Conservation (phyloP, 2,888 invertebrate species). For the Anodontia alba region DNA sequence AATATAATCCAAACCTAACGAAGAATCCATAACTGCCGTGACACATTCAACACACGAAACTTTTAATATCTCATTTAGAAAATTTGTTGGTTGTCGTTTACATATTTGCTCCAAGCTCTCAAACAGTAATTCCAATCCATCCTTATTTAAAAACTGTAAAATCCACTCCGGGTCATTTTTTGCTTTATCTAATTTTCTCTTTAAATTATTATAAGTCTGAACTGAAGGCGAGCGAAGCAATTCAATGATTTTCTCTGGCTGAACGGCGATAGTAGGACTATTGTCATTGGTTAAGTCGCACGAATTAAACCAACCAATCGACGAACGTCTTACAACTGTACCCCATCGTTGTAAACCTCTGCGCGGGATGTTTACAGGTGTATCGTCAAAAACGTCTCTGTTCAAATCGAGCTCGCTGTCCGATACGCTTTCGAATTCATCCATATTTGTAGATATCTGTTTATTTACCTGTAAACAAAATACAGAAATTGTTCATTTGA, state of each 20-base stretch:
- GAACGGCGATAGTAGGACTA: slow-evolving; percentile 43
- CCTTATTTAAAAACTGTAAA: slow-evolving; percentile 69
- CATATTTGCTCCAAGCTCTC: slow-evolving; percentile 73
- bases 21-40: slow-evolving; percentile 91
- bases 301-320: slow-evolving; percentile 67
- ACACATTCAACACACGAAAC: slow-evolving; percentile 75
- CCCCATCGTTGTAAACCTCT: slow-evolving; percentile 57
- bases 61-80: slow-evolving; percentile 74
- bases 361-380: slow-evolving; percentile 46
- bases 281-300: slow-evolving; percentile 47
- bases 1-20: slow-evolving; percentile 97
- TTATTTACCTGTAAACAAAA: slow-evolving; percentile 12
- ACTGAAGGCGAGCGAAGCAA: slow-evolving; percentile 67
- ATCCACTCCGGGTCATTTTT: slow-evolving; percentile 73
- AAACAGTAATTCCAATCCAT: slow-evolving; percentile 77
- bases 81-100: slow-evolving; percentile 61
- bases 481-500: too few relatives aligned
- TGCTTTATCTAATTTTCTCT: slow-evolving; percentile 65
- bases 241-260: slow-evolving; percentile 61
- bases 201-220: slow-evolving; percentile 67
- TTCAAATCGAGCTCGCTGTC: slow-evolving; percentile 68
- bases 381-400: slow-evolving; percentile 49
- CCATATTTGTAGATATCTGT: slow-evolving; percentile 42
- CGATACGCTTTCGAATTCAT: slow-evolving; percentile 65
- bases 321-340: slow-evolving; percentile 65